phyloP scores from a whole-genome alignment of 2,113 vertebrate genomes.

The Chamaea fasciata region DNA sequence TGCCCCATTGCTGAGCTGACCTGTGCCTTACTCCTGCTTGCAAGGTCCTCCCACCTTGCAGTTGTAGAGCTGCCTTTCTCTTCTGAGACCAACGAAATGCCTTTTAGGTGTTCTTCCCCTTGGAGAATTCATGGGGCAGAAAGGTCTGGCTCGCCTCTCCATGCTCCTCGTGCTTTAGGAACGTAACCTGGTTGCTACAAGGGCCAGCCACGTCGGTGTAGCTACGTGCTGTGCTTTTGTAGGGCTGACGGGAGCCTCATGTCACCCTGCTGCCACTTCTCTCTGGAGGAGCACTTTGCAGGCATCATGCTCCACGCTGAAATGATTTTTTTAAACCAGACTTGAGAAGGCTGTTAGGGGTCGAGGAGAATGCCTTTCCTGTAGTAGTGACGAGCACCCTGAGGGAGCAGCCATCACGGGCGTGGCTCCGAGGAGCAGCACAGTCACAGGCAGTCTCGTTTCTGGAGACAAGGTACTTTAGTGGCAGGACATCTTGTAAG shows the following conservation, averaged over 20 bases:
- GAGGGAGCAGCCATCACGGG: not conserved
- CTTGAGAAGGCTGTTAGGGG: not conserved
- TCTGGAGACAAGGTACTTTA: not conserved
- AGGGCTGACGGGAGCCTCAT: not conserved
- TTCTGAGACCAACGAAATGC: fast-evolving
- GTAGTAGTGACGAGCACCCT: not conserved
- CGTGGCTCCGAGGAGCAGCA: not conserved
- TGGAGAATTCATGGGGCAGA: not conserved
- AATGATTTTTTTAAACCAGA: not conserved
- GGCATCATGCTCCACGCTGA: not conserved
- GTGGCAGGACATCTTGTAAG: constrained; percentile 6
- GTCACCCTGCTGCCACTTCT: not conserved
- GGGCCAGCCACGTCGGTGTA: fast-evolving
- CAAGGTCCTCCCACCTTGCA: not conserved
- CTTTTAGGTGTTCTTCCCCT: not conserved
- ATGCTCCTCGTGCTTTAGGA: fast-evolving
- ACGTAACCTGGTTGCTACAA: fast-evolving
- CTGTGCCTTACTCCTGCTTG: not conserved
- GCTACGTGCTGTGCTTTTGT: not conserved
- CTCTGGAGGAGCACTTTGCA: not conserved
- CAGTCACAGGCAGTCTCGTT: not conserved
- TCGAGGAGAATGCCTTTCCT: not conserved
- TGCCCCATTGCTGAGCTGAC: not conserved
- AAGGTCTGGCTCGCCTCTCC: fast-evolving
- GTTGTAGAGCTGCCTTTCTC: not conserved